Base-by-base conservation (phyloP, 2,888 invertebrate species). In the Norana najaformis region DNA sequence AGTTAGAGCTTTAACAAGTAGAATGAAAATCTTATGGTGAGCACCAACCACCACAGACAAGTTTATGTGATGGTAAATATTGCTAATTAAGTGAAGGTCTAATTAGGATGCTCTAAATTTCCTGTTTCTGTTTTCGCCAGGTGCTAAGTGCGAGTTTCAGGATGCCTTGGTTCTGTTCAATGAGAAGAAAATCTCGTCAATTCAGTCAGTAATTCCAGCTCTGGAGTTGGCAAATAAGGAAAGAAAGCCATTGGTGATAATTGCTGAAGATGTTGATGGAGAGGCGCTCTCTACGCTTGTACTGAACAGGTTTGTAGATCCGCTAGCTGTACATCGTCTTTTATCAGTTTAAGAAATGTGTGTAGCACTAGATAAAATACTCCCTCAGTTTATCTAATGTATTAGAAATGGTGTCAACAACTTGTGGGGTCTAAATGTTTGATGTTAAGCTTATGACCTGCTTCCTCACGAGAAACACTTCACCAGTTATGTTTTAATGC, bases 141-240 rank as follows among this genome's bases (percentile, higher is more conserved):
- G 98, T 91, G 98, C 98, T 85, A 98, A 98, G 95, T 97, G 98
- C 88, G 99, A 99, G 95, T 99, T 98, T 95, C 98, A 99, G 95
- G 99, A 99, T 95, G 98, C 98, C 82, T 95, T 99, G 82, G 95
- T 99, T 37, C 96, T 99, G 89, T 97, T 99, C 94, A 97, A 98
- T 92, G 99, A 99, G 95, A 99, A 99, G 96, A 99, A 99, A 95
- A 98, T 99, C 93, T 98, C 98, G 36, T 97, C 97, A 91, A 97
- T 99, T 16, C 99, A 99, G 95, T 97, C 97, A 90, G 98, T 99
- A 92, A 98, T 99, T 92, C 99, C 99, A 88, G 99, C 98, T 83
- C 95, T 99, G 90, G 99, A 99, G 95, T 95, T 99, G 93, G 98
- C 99, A 23, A 99, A 99, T 95, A 96, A 97, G 20, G 97, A 98